A percentile compares a stretch with the other conserved stretches of the same genome.
Evolutionary conservation across 2,797 vertebrate genomes (phyloP).

Genomic region (Sebastes cheni): DNA sequence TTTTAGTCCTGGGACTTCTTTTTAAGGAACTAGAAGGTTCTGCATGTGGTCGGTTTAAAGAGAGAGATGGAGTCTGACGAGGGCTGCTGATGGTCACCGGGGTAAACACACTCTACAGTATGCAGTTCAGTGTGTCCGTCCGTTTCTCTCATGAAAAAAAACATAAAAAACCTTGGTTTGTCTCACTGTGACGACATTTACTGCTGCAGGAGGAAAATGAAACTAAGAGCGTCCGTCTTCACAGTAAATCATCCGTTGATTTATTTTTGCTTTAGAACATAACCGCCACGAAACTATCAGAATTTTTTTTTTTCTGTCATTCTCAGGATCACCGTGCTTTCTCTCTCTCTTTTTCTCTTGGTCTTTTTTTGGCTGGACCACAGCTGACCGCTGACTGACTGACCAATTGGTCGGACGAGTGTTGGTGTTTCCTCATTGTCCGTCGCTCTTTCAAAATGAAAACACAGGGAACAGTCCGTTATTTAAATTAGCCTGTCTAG

Average conservation of each 20-base stretch:
- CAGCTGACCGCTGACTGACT: too few species aligned
- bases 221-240: not conserved
- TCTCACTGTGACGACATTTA: too few species aligned
- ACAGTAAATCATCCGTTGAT: not conserved
- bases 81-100: rapidly evolving
- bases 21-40: not conserved
- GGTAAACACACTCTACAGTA: not conserved
- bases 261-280: not conserved
- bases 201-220: not conserved
- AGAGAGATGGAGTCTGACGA: not conserved
- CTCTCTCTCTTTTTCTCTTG: too few species aligned
- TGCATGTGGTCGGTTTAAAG: not conserved
- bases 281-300: rapidly evolving
- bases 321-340: not conserved
- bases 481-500: rapidly evolving
- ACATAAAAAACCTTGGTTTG: not conserved
- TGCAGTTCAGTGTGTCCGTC: not conserved
- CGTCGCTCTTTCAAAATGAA: too few species aligned
- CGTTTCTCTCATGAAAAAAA: not conserved
- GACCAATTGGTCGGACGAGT: too few species aligned
- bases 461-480: too few species aligned
- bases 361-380: too few species aligned
- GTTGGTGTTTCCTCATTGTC: too few species aligned
- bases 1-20: too few species aligned
- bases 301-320: not conserved